Evolutionary conservation across 2,797 vertebrate genomes (phyloP).

Genomic region (Poeciliopsis gracilis): DNA sequence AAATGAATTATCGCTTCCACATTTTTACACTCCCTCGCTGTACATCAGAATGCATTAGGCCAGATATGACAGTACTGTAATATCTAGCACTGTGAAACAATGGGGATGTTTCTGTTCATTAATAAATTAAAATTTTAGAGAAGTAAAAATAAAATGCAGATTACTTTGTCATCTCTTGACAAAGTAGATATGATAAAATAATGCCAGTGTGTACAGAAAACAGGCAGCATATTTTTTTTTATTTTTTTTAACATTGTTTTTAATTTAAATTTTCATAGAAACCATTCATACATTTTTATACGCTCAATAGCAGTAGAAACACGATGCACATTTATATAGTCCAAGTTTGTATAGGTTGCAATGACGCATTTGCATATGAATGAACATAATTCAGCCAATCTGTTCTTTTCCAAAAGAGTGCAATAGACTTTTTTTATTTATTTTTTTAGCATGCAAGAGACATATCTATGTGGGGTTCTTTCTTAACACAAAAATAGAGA

Average conservation of each 20-base stretch:
- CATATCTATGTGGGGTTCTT: not conserved
- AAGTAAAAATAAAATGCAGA: not conserved
- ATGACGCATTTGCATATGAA: too few species aligned
- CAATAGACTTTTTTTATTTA: too few species aligned
- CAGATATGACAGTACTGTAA: not conserved
- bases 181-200: not conserved
- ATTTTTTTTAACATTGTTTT: not conserved
- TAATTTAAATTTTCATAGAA: too few species aligned
- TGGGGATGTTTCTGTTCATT: not conserved
- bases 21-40: not conserved
- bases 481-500: not conserved
- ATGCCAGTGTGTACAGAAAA: not conserved
- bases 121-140: not conserved
- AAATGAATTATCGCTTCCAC: not conserved
- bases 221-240: not conserved
- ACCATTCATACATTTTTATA: too few species aligned
- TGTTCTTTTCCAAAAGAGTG: too few species aligned
- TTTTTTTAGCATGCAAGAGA: too few species aligned
- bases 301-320: too few species aligned
- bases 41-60: not conserved
- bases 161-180: not conserved
- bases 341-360: too few species aligned
- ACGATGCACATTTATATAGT: too few species aligned
- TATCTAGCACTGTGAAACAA: not conserved
- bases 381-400: too few species aligned